These are phyloP conservation scores for Galendromus occidentalis DNA, from an alignment of 1,140 invertebrate genomes.

Conservation along the genomic window DNA sequence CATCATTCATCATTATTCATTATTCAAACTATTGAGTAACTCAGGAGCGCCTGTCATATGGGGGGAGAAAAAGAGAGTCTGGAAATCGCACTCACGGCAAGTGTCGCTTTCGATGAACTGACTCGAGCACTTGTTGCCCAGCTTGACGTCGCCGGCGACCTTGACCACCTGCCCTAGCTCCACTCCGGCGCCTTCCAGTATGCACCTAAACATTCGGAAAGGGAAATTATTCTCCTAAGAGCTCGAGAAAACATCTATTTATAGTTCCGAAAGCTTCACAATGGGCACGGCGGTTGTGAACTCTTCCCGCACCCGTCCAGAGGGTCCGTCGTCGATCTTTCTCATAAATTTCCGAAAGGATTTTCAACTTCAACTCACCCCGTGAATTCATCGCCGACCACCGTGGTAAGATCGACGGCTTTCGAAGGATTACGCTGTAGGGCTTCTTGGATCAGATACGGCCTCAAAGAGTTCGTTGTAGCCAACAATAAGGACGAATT, in stretches of 20 bases:
- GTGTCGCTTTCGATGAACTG: conserved; percentile 8
- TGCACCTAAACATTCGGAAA: not conserved
- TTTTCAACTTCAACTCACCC: not conserved
- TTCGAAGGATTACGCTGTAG: conserved; percentile 6
- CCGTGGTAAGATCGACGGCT: not conserved
- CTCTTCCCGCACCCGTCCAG: too few relatives aligned
- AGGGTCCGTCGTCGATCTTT: too few relatives aligned
- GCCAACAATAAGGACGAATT: not conserved
- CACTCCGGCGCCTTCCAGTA: not conserved
- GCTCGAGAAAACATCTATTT: too few relatives aligned
- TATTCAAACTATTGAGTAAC: too few relatives aligned
- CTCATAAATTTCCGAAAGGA: too few relatives aligned
- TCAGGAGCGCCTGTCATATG: too few relatives aligned
- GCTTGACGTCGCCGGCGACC: not conserved
- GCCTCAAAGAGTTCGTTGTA: not conserved
- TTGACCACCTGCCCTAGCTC: not conserved
- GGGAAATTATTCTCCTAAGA: too few relatives aligned
- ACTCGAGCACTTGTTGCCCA: not conserved
- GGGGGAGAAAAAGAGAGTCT: too few relatives aligned
- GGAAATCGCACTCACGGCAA: not conserved
- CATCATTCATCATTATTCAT: too few relatives aligned
- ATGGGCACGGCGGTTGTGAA: too few relatives aligned
- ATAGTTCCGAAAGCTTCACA: too few relatives aligned
- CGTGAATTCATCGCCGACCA: conserved; percentile 6
- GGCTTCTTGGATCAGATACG: not conserved